Base-by-base conservation (phyloP, 2,113 vertebrate species). In the Chaetops frenatus region DNA sequence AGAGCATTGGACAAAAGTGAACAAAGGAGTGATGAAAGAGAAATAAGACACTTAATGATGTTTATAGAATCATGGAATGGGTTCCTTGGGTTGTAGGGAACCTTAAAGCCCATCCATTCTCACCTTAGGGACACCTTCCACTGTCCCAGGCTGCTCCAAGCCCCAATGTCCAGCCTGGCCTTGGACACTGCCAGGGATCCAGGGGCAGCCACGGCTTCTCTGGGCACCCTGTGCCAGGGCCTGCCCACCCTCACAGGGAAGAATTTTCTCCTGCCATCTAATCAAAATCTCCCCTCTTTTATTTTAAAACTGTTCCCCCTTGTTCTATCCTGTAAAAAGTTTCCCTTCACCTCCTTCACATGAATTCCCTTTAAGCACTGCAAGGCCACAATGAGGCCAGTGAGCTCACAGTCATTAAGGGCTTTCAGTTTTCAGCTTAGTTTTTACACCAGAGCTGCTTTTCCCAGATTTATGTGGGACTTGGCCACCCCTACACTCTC, bases 121-220 rank as follows among this genome's bases (percentile, higher is more conserved):
- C 64, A 24, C 15, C 11, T 4, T 31, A 80, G 48, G 48, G 57
- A 35, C 48, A 42, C 11, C 9, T 88, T 1, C 74, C 66, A 74
- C 20, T 7, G 0, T 0, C 11, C 38, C 53, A 58, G 67, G 36
- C 0, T 17, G 51, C 23, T 81, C 51, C 42, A 19, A 36, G 14
- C 15, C 12, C 48, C 0, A 0, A n/a, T n/a, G n/a, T 57, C 50
- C 51, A 73, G 0, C 33, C 51, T 36, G 51, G 28, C 19, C 38
- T 60, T 29, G 77, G 53, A 1, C 53, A 45, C 9, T 45, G 0
- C 7, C 67, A 81, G 60, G 44, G 51, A 44, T 66, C 50, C 60
- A 65, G 51, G 33, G 15, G 27, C 23, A 73, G 33, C 60, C 77
- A 57, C 44, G 58, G 28, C 33, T 58, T 3, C 67, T 58, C 36